Evolutionary conservation across 2,797 vertebrate species (phyloP), one percentile per base, ranked within the genome.

Genomic region (Glyptemys insculpta): DNA sequence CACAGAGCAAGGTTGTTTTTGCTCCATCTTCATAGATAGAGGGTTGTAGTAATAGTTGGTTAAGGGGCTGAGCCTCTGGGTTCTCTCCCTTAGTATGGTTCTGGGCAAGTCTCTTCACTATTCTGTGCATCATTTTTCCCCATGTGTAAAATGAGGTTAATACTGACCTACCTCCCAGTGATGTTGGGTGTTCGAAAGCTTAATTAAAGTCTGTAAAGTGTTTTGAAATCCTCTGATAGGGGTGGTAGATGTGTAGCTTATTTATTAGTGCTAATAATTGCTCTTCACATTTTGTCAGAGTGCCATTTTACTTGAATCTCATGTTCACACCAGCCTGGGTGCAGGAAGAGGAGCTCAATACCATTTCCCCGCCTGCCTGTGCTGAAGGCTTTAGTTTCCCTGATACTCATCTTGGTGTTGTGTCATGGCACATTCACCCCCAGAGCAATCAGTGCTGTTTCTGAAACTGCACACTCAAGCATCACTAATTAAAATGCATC

Each of bases 401-500:
- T 89, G 92, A 91, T 90, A 78, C 88, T 76, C 25, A 2, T 47
- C 57, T 84, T 83, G 97, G 96, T 79, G 96, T 95, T 95, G 93
- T 94, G 34, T 85, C 74, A 44, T 95, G 93, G 81, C 88, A 47
- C 3, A n/a, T 92, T 79, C 50, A 82, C 88, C 94, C 93, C 72
- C 83, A 79, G 85, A 89, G 82, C 81, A 85, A 47, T 83, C 90
- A 85, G 1, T 81, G 92, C 89, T 27, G 1, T 94, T 91, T 92
- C 87, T 95, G 96, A 95, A 97, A 96, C 93, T 80, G 87, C 86
- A 74, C 91, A 23, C 93, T 96, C 0, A 0, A 74, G 87, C 0
- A 0, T 11, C 95, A 91, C 95, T 95, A 88, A 95, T 96, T 98
- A 91, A 97, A 97, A 95, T 95, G 93, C 94, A 92, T 97, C 93